phyloP scores from a whole-genome alignment of 2,797 vertebrate species.

The Alfaro cultratus region DNA sequence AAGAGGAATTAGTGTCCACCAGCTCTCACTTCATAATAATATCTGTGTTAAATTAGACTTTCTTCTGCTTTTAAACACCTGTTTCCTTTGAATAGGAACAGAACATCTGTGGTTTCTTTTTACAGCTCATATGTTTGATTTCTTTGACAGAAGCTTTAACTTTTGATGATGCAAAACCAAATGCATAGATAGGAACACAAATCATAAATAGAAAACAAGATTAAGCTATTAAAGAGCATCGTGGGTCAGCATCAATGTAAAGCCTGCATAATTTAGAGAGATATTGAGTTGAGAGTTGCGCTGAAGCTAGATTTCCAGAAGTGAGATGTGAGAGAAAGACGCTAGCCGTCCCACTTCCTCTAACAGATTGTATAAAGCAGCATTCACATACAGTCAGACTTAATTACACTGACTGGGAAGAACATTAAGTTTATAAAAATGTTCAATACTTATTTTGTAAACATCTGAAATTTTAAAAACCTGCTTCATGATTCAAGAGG shows the following conservation, averaged over 20 bases:
- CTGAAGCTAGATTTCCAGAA: constrained; percentile 11
- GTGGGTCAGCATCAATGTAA: not conserved
- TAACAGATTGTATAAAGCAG: constrained; percentile 33
- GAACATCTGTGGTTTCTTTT: constrained; percentile 26
- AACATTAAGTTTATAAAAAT: not conserved
- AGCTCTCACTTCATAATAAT: constrained; percentile 10
- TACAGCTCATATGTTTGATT: not conserved
- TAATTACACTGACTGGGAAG: not conserved
- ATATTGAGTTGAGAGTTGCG: constrained; percentile 6
- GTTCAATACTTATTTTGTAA: not conserved
- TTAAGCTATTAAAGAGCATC: not conserved
- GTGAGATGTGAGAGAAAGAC: constrained; percentile 17
- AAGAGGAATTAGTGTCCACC: constrained; percentile 35
- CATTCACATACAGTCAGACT: not conserved
- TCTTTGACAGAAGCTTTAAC: not conserved
- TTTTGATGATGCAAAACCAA: not conserved
- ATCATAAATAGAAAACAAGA: not conserved
- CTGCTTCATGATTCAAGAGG: not conserved
- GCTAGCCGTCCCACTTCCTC: constrained; percentile 61
- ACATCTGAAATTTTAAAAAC: not conserved
- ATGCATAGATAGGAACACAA: not conserved
- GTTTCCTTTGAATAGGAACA: constrained; percentile 44
- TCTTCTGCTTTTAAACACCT: constrained; percentile 59
- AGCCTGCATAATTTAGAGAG: not conserved
- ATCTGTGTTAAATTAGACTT: constrained; percentile 18